Percentiles rank a stretch among this genome's conserved stretches.
These are phyloP conservation scores for Theodoxus fluviatilis DNA, from an alignment of 2,888 invertebrate genomes.

Conservation along the genomic window DNA sequence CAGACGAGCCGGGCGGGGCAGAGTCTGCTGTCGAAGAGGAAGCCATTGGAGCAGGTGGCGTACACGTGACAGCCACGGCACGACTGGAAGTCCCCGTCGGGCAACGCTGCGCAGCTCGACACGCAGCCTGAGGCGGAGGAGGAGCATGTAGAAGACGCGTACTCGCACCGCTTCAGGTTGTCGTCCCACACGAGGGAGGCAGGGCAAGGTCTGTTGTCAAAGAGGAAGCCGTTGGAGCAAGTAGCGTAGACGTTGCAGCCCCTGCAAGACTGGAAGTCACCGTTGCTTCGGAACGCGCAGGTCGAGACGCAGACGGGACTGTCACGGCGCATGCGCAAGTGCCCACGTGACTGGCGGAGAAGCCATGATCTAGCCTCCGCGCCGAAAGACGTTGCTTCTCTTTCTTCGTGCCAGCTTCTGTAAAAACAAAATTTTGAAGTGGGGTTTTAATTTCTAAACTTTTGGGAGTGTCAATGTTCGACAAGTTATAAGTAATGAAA, in stretches of 20 bases:
- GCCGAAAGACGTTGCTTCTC: too few relatives aligned
- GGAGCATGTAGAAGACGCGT: constrained; percentile 11
- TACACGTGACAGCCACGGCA: constrained; percentile 32
- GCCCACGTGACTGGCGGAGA: too few relatives aligned
- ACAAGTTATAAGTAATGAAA: too few relatives aligned
- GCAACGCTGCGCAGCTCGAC: constrained; percentile 26
- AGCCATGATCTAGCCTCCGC: too few relatives aligned
- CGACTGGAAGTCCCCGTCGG: constrained; percentile 35
- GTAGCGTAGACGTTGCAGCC: constrained; percentile 31
- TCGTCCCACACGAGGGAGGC: constrained; percentile 32
- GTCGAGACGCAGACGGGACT: constrained; percentile 30
- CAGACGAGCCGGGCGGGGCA: constrained; percentile 30
- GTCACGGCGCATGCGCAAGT: too few relatives aligned
- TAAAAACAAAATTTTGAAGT: too few relatives aligned
- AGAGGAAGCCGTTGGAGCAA: constrained; percentile 27
- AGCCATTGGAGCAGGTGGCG: constrained; percentile 28
- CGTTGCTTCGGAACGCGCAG: constrained; percentile 27
- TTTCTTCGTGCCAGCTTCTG: too few relatives aligned
- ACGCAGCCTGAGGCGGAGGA: constrained; percentile 24
- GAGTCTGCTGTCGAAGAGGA: constrained; percentile 27
- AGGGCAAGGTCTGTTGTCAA: constrained; percentile 31
- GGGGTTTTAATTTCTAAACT: too few relatives aligned
- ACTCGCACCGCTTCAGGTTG: constrained; percentile 29
- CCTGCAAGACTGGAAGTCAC: constrained; percentile 34
- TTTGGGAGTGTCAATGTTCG: too few relatives aligned